Conservation (phyloP, 1,140 invertebrate species). For the Dolichoris vasculosae region DNA sequence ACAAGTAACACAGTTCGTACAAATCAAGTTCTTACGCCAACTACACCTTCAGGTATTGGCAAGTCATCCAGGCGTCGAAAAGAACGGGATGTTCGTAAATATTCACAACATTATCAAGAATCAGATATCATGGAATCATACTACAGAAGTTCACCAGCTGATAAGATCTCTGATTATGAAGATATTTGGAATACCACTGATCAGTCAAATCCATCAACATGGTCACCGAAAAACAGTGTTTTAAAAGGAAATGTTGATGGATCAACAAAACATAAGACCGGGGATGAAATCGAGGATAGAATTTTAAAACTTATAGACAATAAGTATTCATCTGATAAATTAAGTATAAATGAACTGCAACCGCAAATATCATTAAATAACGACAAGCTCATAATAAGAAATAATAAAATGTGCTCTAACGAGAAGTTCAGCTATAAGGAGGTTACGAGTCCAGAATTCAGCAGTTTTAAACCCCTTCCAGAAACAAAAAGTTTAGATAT, state of each 20-base stretch:
- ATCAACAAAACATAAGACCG: constrained; percentile 32
- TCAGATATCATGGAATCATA: constrained; percentile 91
- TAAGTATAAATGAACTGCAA: too few relatives aligned
- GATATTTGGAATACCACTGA: constrained; percentile 88
- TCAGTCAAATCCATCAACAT: constrained; percentile 72
- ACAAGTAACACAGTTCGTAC: constrained; percentile 60
- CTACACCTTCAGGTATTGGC: constrained; percentile 69
- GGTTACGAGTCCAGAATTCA: constrained; percentile 69
- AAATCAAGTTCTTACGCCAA: constrained; percentile 67
- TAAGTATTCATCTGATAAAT: too few relatives aligned
- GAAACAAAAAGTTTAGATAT: constrained; percentile 63
- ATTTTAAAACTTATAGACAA: too few relatives aligned
- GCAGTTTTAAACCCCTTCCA: constrained; percentile 68
- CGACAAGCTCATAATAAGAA: constrained; percentile 71
- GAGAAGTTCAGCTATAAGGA: constrained; percentile 71
- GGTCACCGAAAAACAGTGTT: constrained; percentile 74
- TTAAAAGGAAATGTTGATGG: too few relatives aligned
- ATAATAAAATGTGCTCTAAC: constrained; percentile 72
- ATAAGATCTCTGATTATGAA: constrained; percentile 96
- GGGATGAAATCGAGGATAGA: too few relatives aligned
- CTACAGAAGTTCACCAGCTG: constrained; percentile 88
- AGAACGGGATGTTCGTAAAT: constrained; percentile 72
- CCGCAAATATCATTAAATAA: constrained; percentile 25
- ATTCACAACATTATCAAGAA: constrained; percentile 81
- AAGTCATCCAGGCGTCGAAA: constrained; percentile 66